Evolutionary conservation across 2,888 invertebrate species (phyloP), one percentile per base, ranked within the genome.

Genomic region (Pristionchus entomophagus): DNA sequence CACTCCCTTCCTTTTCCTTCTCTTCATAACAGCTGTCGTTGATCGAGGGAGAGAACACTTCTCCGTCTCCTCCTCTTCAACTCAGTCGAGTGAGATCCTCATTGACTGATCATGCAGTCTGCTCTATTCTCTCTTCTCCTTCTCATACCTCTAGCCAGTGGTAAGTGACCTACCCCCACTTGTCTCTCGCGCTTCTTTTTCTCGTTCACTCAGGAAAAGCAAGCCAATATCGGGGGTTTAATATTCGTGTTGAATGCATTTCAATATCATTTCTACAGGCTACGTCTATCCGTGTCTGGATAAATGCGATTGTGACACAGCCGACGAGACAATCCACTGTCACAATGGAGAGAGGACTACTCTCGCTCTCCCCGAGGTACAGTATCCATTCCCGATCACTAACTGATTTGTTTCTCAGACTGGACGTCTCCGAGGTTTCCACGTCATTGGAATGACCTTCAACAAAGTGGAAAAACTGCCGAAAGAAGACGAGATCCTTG

Each of bases 311-410:
- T 92, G 92, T 53, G 91, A 92, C 81, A 92, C 92, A 5, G 89
- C 89, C n/a, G 92, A 91, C 65, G 91, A 92, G 73, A 88, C 91
- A 10, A 88, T 92, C 78, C 92, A 92, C 80, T 92, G 92, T 86
- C 92, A 92, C 88, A 91, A 91, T 85, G 90, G 90, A 49, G 87
- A 89, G 4, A 88, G 91, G 35, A 89, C 87, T 0, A 86, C 89
- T 38, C 84, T 92, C 17, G 69, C 87, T n/a, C 87, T 92, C 0
- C 92, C 92, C 12, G 77, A 77, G 85, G 88, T 56, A 56, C 51
- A 19, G 45, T 78, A 49, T 8, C 49, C 51, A 14, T 17, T n/a
- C 35, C 26, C 49, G 0, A 78, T 78, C 49, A 12, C 5, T 5
- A 32, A 51, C 51, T 78, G 78, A 49, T 19, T 45, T 26, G 8